These are phyloP conservation scores for Sylvilagus bachmani DNA, from an alignment of 2,113 vertebrate genomes.

Conservation along the genomic window DNA sequence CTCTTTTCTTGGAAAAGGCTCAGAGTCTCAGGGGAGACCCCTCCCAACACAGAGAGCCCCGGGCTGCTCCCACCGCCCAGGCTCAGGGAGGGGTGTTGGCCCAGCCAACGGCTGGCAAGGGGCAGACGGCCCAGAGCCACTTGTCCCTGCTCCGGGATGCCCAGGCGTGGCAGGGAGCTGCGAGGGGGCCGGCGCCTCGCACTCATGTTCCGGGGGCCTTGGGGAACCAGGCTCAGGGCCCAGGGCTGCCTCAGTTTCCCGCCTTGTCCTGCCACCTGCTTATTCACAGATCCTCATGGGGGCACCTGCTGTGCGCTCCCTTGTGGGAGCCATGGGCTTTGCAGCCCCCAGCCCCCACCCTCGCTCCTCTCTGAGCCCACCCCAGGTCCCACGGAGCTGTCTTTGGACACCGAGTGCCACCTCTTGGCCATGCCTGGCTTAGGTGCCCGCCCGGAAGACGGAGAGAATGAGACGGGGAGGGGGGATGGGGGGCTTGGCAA, in stretches of 20 bases:
- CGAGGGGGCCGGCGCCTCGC: neutral
- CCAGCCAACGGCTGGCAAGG: fast-evolving
- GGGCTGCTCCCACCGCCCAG: neutral
- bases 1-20: neutral
- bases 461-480: neutral
- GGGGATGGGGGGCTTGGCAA: neutral
- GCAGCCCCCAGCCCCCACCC: neutral
- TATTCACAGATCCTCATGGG: neutral
- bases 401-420: neutral
- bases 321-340: neutral
- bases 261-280: neutral
- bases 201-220: neutral
- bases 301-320: neutral
- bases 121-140: neutral
- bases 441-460: neutral
- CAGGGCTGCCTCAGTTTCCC: neutral
- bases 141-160: neutral
- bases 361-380: neutral
- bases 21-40: neutral
- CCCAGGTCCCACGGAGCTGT: neutral
- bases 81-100: neutral
- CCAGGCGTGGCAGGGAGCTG: neutral
- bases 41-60: neutral
- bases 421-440: too few species aligned
- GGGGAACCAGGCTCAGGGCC: neutral